phyloP scores from a whole-genome alignment of 2,888 invertebrate genomes.

The Halictus ligatus region DNA sequence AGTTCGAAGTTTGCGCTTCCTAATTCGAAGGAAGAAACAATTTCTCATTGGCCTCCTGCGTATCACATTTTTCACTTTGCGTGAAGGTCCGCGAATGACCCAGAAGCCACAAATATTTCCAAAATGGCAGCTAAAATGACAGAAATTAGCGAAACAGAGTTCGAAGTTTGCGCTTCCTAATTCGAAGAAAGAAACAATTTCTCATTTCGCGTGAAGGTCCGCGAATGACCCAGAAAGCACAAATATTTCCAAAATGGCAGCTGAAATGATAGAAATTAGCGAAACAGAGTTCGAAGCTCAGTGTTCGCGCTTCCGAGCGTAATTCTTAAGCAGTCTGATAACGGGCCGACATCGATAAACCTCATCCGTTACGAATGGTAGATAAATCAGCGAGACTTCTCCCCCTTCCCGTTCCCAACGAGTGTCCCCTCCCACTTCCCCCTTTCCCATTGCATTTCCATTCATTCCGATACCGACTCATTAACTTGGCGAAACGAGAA shows the following conservation, averaged over 20 bases:
- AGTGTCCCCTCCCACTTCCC: conserved; percentile 39
- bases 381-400: conserved; percentile 62
- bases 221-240: background rate
- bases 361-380: conserved; percentile 64
- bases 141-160: conserved; percentile 44
- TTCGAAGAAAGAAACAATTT: too few relatives aligned
- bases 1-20: too few relatives aligned
- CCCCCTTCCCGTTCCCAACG: conserved; percentile 30
- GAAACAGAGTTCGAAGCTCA: conserved; percentile 58
- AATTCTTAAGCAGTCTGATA: conserved; percentile 60
- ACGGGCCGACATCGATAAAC: conserved; percentile 71
- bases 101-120: background rate
- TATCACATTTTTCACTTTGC: too few relatives aligned
- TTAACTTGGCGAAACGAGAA: conserved; percentile 69
- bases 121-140: background rate
- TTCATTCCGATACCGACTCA: conserved; percentile 78
- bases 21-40: too few relatives aligned
- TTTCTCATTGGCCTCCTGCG: too few relatives aligned
- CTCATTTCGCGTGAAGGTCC: too few relatives aligned
- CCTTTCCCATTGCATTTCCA: conserved; percentile 72
- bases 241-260: background rate
- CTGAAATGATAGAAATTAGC: conserved; percentile 35
- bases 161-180: conserved; percentile 62
- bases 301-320: conserved; percentile 66
- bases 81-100: background rate